These are phyloP conservation scores for Sclerurus mexicanus DNA, from an alignment of 2,113 vertebrate species.

Conservation along the genomic window DNA sequence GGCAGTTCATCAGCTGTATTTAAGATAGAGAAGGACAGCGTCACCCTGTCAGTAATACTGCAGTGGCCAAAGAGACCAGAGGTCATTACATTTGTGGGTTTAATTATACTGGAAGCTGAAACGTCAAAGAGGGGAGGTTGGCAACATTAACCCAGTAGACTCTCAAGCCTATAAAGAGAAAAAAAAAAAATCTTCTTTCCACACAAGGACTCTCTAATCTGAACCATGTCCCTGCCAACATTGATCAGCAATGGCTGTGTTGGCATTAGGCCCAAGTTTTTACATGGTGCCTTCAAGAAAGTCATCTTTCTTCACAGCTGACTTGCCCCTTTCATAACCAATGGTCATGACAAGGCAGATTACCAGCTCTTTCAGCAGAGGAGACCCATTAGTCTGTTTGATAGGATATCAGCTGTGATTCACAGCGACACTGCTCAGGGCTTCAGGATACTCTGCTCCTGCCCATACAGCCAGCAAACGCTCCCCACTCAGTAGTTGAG, in stretches of 20 bases:
- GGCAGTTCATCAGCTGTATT: not conserved
- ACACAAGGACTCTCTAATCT: not conserved
- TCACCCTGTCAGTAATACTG: not conserved
- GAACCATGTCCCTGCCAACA: not conserved
- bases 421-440: not conserved
- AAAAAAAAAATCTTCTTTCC: not conserved
- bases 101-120: not conserved
- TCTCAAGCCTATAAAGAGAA: not conserved
- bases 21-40: not conserved
- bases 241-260: not conserved
- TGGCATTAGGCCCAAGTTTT: not conserved
- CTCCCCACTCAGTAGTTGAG: not conserved
- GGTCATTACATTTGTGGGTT: not conserved
- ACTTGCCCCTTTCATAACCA: not conserved
- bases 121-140: accelerated
- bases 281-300: not conserved
- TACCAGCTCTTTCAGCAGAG: not conserved
- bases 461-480: not conserved
- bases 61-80: not conserved
- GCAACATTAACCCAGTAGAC: not conserved
- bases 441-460: not conserved
- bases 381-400: not conserved
- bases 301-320: not conserved
- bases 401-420: not conserved
- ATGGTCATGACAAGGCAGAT: not conserved